A percentile compares a stretch with the other conserved stretches of the same genome.
Conservation (phyloP, 2,797 vertebrate species). For the Gymnopithys bicolor region DNA sequence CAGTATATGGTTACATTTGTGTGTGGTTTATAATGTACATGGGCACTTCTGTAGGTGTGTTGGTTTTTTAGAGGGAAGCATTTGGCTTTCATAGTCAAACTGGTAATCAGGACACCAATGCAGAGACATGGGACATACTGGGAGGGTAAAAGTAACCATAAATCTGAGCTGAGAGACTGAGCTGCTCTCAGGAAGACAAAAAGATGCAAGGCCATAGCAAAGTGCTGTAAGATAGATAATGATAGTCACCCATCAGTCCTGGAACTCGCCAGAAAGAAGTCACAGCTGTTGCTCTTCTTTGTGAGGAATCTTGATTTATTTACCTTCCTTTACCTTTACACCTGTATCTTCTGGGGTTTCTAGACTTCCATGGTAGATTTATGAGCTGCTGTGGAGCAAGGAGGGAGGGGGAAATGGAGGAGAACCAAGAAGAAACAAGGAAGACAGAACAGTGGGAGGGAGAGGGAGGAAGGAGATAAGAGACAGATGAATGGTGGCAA, state of each 20-base stretch:
- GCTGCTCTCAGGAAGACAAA: neutral
- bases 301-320: constrained; percentile 9
- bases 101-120: neutral
- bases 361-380: constrained; percentile 58
- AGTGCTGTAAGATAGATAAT: neutral
- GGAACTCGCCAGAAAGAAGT: neutral
- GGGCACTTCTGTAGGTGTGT: neutral
- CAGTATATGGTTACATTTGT: neutral
- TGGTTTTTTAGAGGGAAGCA: neutral
- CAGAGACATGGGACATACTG: neutral
- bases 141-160: neutral
- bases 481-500: constrained; percentile 63
- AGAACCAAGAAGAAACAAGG: constrained; percentile 38
- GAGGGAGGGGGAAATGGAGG: constrained; percentile 12
- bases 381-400: constrained; percentile 56
- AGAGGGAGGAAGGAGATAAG: constrained; percentile 37
- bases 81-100: neutral
- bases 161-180: neutral
- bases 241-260: constrained; percentile 48
- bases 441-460: constrained; percentile 49
- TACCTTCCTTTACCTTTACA: constrained; percentile 25
- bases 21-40: neutral
- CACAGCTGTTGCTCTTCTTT: constrained; percentile 23
- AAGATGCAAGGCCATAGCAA: neutral
- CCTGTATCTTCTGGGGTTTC: constrained; percentile 29